Evolutionary conservation across 2,888 invertebrate species (phyloP).

Genomic region (Sarcophaga subvicina): DNA sequence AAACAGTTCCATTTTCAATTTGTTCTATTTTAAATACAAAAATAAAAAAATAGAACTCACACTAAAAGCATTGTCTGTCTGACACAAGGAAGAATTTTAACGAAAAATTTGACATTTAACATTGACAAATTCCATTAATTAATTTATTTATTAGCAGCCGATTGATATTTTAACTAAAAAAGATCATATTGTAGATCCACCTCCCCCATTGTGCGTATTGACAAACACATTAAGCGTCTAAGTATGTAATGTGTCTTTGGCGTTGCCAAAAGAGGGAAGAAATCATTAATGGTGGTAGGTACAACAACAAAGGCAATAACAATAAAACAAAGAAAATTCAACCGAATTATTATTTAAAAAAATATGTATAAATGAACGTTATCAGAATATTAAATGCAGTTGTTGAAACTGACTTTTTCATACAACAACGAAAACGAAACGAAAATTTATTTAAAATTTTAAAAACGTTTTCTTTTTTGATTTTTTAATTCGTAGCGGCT

Average conservation of each 20-base stretch:
- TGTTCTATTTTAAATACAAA: background rate
- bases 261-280: constrained; percentile 69
- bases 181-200: background rate
- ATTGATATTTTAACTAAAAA: background rate
- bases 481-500: constrained; percentile 32
- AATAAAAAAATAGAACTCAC: no score
- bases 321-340: constrained; percentile 20
- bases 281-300: constrained; percentile 16
- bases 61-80: background rate
- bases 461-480: constrained; percentile 30
- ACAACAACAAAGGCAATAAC: constrained; percentile 19
- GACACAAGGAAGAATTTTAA: background rate
- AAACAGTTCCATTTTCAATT: background rate
- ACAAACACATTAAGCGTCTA: background rate
- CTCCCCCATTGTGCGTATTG: constrained; percentile 38
- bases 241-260: constrained; percentile 62
- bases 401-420: constrained; percentile 25
- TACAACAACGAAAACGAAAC: constrained; percentile 44
- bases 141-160: background rate
- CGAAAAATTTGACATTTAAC: background rate
- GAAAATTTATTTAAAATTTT: constrained; percentile 46
- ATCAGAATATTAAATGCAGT: constrained; percentile 66
- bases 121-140: background rate
- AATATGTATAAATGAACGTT: constrained; percentile 47
- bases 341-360: constrained; percentile 37